A percentile compares a stretch with the other conserved stretches of the same genome.
phyloP scores from a whole-genome alignment of 2,888 invertebrate genomes.

The Hirudinaria manillensis region DNA sequence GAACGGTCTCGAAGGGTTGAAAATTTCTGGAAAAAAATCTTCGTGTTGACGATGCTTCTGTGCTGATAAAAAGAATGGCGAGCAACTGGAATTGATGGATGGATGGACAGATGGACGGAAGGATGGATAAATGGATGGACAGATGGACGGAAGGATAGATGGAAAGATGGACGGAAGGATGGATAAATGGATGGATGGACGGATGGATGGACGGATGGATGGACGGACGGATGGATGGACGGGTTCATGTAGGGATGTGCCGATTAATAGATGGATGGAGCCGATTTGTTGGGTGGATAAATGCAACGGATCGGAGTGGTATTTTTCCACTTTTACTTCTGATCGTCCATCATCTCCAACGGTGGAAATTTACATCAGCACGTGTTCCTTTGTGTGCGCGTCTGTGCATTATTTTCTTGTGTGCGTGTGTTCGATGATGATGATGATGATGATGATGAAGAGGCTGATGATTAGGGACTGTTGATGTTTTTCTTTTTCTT shows the following conservation, averaged over 20 bases:
- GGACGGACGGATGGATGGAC: not conserved
- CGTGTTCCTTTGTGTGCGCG: not conserved
- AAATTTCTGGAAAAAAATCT: not conserved
- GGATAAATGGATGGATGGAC: not conserved
- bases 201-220: slow-evolving; percentile 3
- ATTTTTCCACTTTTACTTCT: too few relatives aligned
- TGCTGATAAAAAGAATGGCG: not conserved
- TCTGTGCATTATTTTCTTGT: not conserved
- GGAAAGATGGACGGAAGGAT: not conserved
- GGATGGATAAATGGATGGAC: not conserved
- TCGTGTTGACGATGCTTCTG: not conserved
- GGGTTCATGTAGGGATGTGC: not conserved
- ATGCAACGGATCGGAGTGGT: not conserved
- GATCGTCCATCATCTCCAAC: slow-evolving; percentile 5
- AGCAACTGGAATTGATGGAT: not conserved
- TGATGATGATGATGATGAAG: too few relatives aligned
- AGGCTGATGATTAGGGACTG: too few relatives aligned
- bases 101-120: not conserved
- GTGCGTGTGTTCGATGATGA: not conserved
- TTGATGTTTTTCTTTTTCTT: too few relatives aligned
- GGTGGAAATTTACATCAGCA: not conserved
- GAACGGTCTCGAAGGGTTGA: not conserved
- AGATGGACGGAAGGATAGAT: not conserved
- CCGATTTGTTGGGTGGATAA: not conserved
- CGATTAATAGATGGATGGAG: not conserved